Evolutionary conservation across 2,113 vertebrate species (phyloP).

Genomic region (Mormoops blainvillei): DNA sequence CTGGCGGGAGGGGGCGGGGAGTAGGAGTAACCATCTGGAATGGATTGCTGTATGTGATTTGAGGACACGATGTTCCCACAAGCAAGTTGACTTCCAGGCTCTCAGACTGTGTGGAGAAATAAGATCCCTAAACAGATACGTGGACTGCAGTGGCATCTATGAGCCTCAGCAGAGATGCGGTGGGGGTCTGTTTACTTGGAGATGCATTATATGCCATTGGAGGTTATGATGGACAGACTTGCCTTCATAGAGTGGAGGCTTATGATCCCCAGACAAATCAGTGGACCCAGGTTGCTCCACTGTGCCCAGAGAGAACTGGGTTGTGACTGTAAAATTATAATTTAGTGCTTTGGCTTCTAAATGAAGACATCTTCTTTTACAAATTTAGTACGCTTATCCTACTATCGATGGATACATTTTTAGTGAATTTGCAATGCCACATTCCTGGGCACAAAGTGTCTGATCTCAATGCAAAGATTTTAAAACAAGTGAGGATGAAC

Average conservation of each 20-base stretch:
- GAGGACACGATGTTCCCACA: too few species aligned
- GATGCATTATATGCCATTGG: conserved; percentile 96
- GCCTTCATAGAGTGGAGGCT: conserved; percentile 94
- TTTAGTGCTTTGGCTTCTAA: conserved; percentile 34
- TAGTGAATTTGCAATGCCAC: conserved; percentile 8
- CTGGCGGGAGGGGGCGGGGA: too few species aligned
- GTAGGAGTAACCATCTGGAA: too few species aligned
- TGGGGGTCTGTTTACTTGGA: conserved; percentile 97
- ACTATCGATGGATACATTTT: conserved; percentile 36
- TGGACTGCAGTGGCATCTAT: conserved; percentile 99
- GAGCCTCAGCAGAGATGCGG: conserved; percentile 97
- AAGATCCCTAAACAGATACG: conserved; percentile 96
- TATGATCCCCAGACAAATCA: conserved; percentile 98
- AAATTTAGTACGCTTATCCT: conserved; percentile 32
- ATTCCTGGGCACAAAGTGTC: conserved; percentile 65
- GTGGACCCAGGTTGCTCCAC: conserved; percentile 96
- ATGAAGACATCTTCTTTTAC: conserved; percentile 46
- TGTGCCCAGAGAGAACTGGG: conserved; percentile 97
- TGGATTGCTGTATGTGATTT: too few species aligned
- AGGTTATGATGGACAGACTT: conserved; percentile 96
- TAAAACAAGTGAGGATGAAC: background rate
- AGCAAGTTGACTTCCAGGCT: too few species aligned
- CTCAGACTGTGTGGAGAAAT: too few species aligned
- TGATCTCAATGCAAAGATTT: conserved; percentile 45
- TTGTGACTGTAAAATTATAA: conserved; percentile 94